Base-by-base conservation (phyloP, 2,797 vertebrate genomes). In the Hippopotamyrus pictus region DNA sequence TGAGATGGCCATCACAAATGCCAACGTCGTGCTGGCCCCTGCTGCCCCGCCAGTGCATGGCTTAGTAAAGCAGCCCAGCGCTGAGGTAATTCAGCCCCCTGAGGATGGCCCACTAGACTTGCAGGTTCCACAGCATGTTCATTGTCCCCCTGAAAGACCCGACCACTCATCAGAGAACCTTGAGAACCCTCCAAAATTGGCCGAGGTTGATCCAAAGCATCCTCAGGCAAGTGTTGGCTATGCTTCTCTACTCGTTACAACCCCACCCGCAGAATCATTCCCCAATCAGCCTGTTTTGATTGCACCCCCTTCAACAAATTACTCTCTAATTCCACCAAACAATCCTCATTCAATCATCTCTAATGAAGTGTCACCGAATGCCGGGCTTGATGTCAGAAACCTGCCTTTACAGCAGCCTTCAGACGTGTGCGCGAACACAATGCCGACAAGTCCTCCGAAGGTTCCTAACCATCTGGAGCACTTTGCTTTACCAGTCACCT, bases 161-260 rank as follows among this genome's bases (percentile, higher is more conserved):
- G 93, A 93, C 1, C 88, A 91, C 12, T 89, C 95, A 37, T 98
- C 95, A 0, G 99, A 99, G 93, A 99, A 99, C 92, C 94, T 99
- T 37, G 99, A 99, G 93, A 99, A 99, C 92, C 99, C 98, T 89
- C 99, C 98, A 87, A 97, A 97, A 94, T 94, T 97, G 94, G 97
- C 97, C 90, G 97, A 97, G 65, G 96, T 95, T 9, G 97, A 96
- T 87, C 92, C 94, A 0, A 91, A 94, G 9, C 95, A 95, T 53
- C 93, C 95, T 50, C 98, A 98, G 96, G 96, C 96, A 93, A 96
- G 96, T 95, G 95, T 97, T 76, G 97, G 97, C 92, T 98, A 98
- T 86, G 98, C 98, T 1, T 98, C 97, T 92, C 96, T 99, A 85
- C 93, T 99, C 41, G 94, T 97, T n/a, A 93, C 97, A 88, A 96